Percentiles rank a stretch among this genome's conserved stretches.
Evolutionary conservation across 2,113 vertebrate genomes (phyloP).

Genomic region (Corythoichthys haematopterus): DNA sequence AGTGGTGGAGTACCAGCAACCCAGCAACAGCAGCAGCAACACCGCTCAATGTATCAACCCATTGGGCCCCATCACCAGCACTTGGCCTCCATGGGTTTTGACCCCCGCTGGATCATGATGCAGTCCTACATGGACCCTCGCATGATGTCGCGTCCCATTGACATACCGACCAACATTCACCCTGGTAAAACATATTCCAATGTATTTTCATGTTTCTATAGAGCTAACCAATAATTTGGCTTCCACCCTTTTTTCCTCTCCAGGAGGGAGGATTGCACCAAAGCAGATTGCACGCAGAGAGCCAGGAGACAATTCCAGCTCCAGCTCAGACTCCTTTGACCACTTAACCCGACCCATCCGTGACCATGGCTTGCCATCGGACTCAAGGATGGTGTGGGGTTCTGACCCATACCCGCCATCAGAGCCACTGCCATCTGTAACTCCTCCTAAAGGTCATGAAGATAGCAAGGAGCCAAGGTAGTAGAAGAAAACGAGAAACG

Average conservation of each 20-base stretch:
- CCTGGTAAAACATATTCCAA: conserved; percentile 53
- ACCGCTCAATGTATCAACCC: conserved; percentile 90
- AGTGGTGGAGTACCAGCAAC: conserved; percentile 64
- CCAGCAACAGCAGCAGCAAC: conserved; percentile 82
- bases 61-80: conserved; percentile 92
- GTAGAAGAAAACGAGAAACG: conserved; percentile 3
- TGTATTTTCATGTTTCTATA: too few relatives aligned
- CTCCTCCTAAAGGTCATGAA: conserved; percentile 79
- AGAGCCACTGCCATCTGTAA: conserved; percentile 76
- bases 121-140: conserved; percentile 97
- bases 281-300: conserved; percentile 93
- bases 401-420: conserved; percentile 84
- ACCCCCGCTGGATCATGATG: conserved; percentile 99
- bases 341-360: conserved; percentile 82
- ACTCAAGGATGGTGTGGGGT: conserved; percentile 89
- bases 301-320: conserved; percentile 82
- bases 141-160: conserved; percentile 91
- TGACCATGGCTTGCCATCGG: conserved; percentile 82
- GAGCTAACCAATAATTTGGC: too few relatives aligned
- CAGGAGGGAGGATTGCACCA: conserved; percentile 93
- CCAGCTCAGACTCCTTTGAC: conserved; percentile 88
- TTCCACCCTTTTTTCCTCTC: conserved; percentile 1
- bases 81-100: conserved; percentile 93
- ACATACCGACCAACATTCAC: conserved; percentile 87
- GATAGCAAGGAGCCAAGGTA: conserved; percentile 83